phyloP scores from a whole-genome alignment of 2,797 vertebrate genomes.

The Morelia viridis region DNA sequence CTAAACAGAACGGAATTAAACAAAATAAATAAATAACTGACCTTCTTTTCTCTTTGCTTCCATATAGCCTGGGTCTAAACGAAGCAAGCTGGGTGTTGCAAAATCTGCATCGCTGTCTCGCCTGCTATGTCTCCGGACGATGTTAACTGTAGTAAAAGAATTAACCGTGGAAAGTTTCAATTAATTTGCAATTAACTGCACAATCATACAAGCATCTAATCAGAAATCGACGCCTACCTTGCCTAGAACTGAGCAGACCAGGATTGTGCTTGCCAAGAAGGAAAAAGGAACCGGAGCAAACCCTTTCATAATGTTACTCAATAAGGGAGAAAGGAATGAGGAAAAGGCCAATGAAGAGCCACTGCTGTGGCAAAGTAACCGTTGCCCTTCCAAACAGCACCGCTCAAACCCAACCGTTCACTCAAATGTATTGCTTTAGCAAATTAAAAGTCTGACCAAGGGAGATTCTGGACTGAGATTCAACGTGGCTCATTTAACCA shows the following conservation, averaged over 20 bases:
- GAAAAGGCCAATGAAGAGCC: no score
- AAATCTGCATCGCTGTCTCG: constrained; percentile 3
- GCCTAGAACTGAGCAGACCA: background rate
- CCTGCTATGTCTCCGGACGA: constrained; percentile 31
- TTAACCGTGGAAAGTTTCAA: background rate
- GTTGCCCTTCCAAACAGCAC: no score
- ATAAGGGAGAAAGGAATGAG: no score
- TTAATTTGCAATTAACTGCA: background rate
- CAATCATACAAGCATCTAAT: background rate
- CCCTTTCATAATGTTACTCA: no score
- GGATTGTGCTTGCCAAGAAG: no score
- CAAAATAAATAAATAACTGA: background rate
- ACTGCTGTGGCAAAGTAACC: no score
- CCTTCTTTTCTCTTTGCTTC: constrained; percentile 40
- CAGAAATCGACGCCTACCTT: background rate
- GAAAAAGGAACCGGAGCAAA: no score
- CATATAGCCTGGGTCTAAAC: fast-evolving
- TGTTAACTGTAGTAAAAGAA: constrained; percentile 37
- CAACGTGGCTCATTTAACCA: no score
- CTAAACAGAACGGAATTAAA: background rate
- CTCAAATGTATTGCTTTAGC: no score
- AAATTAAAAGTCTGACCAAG: no score
- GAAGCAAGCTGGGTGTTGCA: background rate
- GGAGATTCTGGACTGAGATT: no score
- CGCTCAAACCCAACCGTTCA: no score